Conservation (phyloP, 2,888 invertebrate species). For the Drosophila peninsularis region DNA sequence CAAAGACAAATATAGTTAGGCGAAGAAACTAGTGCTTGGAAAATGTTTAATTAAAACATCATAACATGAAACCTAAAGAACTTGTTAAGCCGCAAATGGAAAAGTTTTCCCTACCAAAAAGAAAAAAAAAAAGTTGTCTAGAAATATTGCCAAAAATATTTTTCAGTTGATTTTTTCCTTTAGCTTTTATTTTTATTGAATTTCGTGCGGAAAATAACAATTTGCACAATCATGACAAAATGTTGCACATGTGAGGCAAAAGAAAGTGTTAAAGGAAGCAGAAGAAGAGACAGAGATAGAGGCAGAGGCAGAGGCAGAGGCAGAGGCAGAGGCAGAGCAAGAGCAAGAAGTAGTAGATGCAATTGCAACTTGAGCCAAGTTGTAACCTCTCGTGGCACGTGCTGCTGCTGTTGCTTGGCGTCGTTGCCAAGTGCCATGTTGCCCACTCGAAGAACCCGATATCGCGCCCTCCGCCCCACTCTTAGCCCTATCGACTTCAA, state of each 20-base stretch:
- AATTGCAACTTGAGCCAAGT: constrained; percentile 25
- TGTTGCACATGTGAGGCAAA: constrained; percentile 27
- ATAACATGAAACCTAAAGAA: constrained; percentile 12
- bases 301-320: background rate
- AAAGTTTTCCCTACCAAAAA: background rate
- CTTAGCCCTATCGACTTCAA: too few relatives aligned
- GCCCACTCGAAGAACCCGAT: constrained; percentile 8
- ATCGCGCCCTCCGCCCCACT: background rate
- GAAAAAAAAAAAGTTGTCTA: constrained; percentile 7
- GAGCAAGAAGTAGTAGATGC: constrained; percentile 1
- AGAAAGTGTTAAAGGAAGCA: constrained; percentile 6
- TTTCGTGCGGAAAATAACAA: constrained; percentile 52
- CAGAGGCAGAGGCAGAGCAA: background rate
- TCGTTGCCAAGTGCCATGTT: constrained; percentile 28
- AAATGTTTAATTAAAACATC: constrained; percentile 41
- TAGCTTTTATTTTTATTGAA: constrained; percentile 43
- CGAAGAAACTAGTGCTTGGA: constrained; percentile 1
- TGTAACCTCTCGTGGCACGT: constrained; percentile 24
- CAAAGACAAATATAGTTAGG: constrained; percentile 29
- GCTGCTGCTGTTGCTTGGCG: constrained; percentile 7
- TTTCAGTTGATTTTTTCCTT: constrained; percentile 14
- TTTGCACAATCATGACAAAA: constrained; percentile 51
- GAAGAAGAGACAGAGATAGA: background rate
- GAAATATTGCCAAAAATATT: constrained; percentile 19
- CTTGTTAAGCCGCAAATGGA: constrained; percentile 6